Base-by-base conservation (phyloP, 2,888 invertebrate genomes). In the Conops quadrifasciatus region DNA sequence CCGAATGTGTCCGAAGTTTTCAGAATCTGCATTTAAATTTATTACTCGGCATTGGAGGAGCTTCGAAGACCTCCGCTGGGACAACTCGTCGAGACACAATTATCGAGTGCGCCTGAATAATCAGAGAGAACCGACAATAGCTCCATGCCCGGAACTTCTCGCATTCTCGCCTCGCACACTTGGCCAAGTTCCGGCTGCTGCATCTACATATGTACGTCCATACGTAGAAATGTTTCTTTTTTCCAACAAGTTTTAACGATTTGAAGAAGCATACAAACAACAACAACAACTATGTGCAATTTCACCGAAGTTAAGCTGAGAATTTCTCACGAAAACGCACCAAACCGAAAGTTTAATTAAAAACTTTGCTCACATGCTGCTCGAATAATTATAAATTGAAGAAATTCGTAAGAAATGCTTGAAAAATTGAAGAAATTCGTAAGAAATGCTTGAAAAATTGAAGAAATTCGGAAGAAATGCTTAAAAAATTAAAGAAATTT, bases 301-400 rank as follows among this genome's bases (percentile, higher is more conserved):
- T n/a, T 58, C 16, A 4, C 2, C 5, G 15, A 58, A 58, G 58
- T 24, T 53, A 53, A 58, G 16, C 28, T 24, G 26, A 2, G 28
- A 1, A 58, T 58, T 58, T 28, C 26, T 15, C 26, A 7, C 9
- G 26, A 15, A 21, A 15, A 58, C 58, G 26, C 28, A 56, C 24
- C 11, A 21, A 15, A 11, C 9, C 28, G 5, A 26, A 58, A 58
- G 15, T 26, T 58, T 58, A 58, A 58, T 58, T 58, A 58, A 58
- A 53, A 58, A 58, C 58, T 58, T 58, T 15, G 28, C 16, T 58
- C 58, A 16, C 58, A 58, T 58, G 58, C 28, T 28, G 28, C 26
- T 1, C 24, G 24, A 58, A 24, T 24, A 58, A 28, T 16, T 26
- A 13, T 24, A 58, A 24, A 26, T 28, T 58, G 2, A 5, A 13